Evolutionary conservation across 2,888 invertebrate genomes (phyloP), one percentile per base, ranked within the genome.

Genomic region (Pycnomerus fuliginosus): DNA sequence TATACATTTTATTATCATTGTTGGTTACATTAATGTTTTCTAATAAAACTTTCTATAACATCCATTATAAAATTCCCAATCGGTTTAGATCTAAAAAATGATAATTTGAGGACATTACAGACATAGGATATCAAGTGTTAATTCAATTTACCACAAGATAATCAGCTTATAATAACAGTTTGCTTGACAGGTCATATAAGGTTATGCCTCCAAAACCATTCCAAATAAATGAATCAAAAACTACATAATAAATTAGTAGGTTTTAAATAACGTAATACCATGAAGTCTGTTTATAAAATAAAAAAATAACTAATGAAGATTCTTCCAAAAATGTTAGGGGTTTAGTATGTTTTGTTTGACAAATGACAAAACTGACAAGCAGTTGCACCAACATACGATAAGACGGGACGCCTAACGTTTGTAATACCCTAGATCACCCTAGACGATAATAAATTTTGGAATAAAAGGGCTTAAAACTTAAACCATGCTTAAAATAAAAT

Each of bases 111-210:
- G 40, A 30, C 14, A 8, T 33, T 31, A 35, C 32, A 16, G 22
- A 3, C 27, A 12, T 8, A 11, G 33, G 39, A 40, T 44, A 44
- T 39, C 25, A 35, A 14, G 38, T 12, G 14, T 35, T 61, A 60
- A 61, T 60, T 55, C 42, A 59, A 61, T 59, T 62, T 62, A 58
- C 57, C 55, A 58, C 55, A 57, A 54, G 43, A 55, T 54, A 61
- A 65, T 62, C 57, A 58, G 40, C 55, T 58, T 55, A 56, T 48
- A 62, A 55, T 54, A 59, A 56, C 55, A 56, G 59, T 61, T 65
- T 53, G 56, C 54, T 60, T 66, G 64, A 65, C 65, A 67, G 68
- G 64, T 67, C 68, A 65, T 65, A 60, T 65, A 65, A 67, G 67
- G 67, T 67, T 69, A 69, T 64, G 63, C 55, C 31, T 25, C 24